Evolutionary conservation across 2,797 vertebrate genomes (phyloP).

Genomic region (Phyllotis vaccarum): DNA sequence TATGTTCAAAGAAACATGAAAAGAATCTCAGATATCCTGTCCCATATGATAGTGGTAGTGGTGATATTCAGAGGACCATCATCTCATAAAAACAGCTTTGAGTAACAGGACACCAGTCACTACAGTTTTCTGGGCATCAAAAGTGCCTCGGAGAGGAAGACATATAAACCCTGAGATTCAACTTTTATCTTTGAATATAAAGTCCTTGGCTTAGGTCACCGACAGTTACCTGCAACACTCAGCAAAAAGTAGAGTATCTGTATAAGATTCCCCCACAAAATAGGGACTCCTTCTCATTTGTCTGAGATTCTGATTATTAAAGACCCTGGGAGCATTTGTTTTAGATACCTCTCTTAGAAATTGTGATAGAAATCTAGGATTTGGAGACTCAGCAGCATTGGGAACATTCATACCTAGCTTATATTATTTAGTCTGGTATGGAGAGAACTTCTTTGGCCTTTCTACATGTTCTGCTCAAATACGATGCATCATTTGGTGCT

Average conservation of each 20-base stretch:
- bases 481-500: not conserved
- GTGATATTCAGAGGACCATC: not conserved
- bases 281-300: not conserved
- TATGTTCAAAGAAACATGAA: not conserved
- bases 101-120: not conserved
- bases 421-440: not conserved
- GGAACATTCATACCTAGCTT: not conserved
- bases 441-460: constrained; percentile 2
- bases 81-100: not conserved
- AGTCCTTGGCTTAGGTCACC: not conserved
- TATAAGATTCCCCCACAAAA: not conserved
- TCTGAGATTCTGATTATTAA: not conserved
- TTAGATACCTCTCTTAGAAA: not conserved
- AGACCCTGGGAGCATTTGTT: not conserved
- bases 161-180: not conserved
- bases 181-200: not conserved
- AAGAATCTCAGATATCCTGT: not conserved
- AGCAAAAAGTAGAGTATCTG: not conserved
- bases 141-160: not conserved
- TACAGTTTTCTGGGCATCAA: not conserved
- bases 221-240: not conserved
- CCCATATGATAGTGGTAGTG: not conserved
- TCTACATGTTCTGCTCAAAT: constrained; percentile 22
- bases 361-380: not conserved
- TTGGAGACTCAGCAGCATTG: not conserved